A percentile compares a stretch with the other conserved stretches of the same genome.
Evolutionary conservation across 2,113 vertebrate genomes (phyloP).

Genomic region (Caloenas nicobarica): DNA sequence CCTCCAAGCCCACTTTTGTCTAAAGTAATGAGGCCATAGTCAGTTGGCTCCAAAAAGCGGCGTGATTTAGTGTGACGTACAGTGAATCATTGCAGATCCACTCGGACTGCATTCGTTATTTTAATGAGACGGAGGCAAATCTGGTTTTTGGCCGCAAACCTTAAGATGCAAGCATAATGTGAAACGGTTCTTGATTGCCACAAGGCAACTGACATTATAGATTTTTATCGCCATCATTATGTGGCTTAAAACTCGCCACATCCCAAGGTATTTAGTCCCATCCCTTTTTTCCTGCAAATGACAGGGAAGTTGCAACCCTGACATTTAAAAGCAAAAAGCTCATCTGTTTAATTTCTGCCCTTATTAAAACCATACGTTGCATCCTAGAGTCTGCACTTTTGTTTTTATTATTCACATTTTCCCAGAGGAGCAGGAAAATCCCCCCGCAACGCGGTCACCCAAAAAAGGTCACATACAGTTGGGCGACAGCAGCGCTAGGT

Average conservation of each 20-base stretch:
- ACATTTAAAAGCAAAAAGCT: conserved; percentile 2
- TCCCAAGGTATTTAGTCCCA: conserved; percentile 2
- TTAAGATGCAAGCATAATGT: conserved; percentile 70
- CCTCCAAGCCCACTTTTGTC: conserved; percentile 83
- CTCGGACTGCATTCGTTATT: conserved; percentile 71
- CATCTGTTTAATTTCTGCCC: conserved; percentile 17
- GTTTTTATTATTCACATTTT: not conserved
- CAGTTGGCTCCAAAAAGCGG: conserved; percentile 78
- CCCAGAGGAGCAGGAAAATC: not conserved
- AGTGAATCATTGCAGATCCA: conserved; percentile 69
- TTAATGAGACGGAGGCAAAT: conserved; percentile 76
- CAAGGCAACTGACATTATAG: conserved; percentile 82
- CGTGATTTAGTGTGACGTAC: conserved; percentile 85
- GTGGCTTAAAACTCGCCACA: conserved; percentile 34
- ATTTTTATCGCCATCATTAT: conserved; percentile 70
- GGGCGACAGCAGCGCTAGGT: conserved; percentile 66
- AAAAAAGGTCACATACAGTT: conserved; percentile 74
- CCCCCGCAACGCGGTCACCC: conserved; percentile 2
- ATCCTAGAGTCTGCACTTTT: not conserved
- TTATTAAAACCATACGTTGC: not conserved
- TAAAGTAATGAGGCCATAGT: conserved; percentile 82
- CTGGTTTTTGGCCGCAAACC: conserved; percentile 72
- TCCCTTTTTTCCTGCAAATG: not conserved
- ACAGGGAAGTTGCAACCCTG: not conserved
- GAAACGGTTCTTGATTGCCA: conserved; percentile 76